A percentile compares a stretch with the other conserved stretches of the same genome.
Conservation (phyloP, 2,797 vertebrate genomes). For the Pampus argenteus region DNA sequence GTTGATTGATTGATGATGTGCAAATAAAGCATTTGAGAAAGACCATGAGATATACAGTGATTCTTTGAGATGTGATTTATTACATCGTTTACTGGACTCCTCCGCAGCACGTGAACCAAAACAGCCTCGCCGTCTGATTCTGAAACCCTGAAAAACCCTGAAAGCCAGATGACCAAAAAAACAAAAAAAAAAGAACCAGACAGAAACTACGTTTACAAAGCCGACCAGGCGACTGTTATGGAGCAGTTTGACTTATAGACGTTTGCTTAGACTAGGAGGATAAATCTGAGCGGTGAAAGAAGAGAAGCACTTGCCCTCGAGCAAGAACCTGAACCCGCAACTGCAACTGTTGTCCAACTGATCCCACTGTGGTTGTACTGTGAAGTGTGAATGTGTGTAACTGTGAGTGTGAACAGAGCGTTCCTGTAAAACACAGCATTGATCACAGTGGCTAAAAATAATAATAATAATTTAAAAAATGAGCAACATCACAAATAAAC, state of each 20-base stretch:
- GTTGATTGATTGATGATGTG: background rate
- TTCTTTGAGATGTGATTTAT: conserved; percentile 36
- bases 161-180: background rate
- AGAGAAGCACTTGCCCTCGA: background rate
- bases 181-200: too few species aligned
- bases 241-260: background rate
- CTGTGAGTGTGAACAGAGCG: background rate
- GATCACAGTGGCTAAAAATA: too few species aligned
- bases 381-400: background rate
- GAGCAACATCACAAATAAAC: too few species aligned
- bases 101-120: conserved; percentile 33
- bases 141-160: background rate
- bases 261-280: background rate
- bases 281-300: background rate
- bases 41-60: background rate
- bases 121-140: conserved; percentile 14
- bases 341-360: too few species aligned
- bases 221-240: background rate
- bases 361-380: background rate
- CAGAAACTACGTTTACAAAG: background rate
- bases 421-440: too few species aligned
- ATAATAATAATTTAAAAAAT: too few species aligned
- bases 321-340: too few species aligned
- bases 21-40: background rate
- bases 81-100: conserved; percentile 27